Conservation (phyloP, 2,113 vertebrate genomes). For the Erythrocercus mccallii region DNA sequence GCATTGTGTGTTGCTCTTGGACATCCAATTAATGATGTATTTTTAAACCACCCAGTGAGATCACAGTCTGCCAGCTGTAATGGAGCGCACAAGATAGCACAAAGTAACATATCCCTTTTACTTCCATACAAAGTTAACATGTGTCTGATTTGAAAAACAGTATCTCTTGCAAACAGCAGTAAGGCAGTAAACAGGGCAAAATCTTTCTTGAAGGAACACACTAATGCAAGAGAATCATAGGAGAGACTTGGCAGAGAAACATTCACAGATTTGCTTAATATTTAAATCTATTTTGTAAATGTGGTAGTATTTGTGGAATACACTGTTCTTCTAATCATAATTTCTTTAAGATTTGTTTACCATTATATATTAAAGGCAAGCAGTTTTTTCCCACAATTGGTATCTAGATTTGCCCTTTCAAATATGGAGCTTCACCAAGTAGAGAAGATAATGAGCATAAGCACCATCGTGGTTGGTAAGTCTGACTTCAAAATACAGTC, state of each 20-base stretch:
- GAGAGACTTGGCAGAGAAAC: not conserved
- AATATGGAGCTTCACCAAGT: not conserved
- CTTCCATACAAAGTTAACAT: not conserved
- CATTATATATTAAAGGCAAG: not conserved
- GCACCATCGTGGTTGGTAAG: conserved; percentile 32
- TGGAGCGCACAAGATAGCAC: not conserved
- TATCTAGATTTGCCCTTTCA: not conserved
- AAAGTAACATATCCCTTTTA: not conserved
- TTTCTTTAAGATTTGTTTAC: not conserved
- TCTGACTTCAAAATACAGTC: conserved; percentile 65
- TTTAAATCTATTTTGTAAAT: not conserved
- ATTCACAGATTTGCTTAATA: not conserved
- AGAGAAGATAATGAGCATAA: conserved; percentile 46
- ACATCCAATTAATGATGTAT: not conserved
- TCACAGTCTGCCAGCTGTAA: not conserved
- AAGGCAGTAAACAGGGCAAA: not conserved
- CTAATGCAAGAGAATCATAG: not conserved
- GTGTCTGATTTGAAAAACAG: not conserved
- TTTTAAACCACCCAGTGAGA: not conserved
- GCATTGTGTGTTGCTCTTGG: not conserved
- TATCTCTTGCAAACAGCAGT: not conserved
- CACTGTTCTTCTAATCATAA: not conserved
- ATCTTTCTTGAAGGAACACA: not conserved
- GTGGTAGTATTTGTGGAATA: not conserved
- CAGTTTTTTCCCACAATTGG: not conserved